Evolutionary conservation across 2,113 vertebrate species (phyloP).

Genomic region (Cynocephalus volans): DNA sequence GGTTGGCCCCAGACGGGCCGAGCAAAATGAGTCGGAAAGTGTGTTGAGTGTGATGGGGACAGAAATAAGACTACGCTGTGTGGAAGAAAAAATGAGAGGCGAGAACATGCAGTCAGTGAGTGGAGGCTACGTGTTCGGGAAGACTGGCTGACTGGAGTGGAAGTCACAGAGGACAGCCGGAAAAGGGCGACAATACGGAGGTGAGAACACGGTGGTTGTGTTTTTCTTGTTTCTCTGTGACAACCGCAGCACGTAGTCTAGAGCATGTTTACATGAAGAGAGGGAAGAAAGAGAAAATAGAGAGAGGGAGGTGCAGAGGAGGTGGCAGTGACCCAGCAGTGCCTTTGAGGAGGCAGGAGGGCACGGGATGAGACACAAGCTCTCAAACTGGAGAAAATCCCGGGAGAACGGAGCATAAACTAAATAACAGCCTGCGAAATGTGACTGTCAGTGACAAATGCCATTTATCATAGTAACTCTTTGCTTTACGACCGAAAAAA

Average conservation of each 20-base stretch:
- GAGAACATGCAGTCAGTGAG: background rate
- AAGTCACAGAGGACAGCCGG: background rate
- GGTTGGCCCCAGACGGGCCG: rapidly evolving
- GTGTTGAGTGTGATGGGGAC: background rate
- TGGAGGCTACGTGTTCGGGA: background rate
- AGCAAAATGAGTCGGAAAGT: background rate
- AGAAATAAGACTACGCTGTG: background rate
- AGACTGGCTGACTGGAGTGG: background rate
- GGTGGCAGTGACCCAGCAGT: background rate
- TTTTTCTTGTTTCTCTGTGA: background rate
- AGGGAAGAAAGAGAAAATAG: background rate
- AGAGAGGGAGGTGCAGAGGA: background rate
- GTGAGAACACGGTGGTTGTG: background rate
- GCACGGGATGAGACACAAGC: background rate
- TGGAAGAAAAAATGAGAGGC: background rate
- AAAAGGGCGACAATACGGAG: background rate
- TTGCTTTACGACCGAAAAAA: background rate
- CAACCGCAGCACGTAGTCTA: no score
- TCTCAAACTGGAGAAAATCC: background rate
- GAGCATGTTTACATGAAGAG: background rate
- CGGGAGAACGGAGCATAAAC: background rate
- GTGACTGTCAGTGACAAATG: background rate
- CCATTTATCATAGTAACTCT: no score
- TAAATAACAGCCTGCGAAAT: background rate
- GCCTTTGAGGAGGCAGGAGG: background rate